Evolutionary conservation across 2,113 vertebrate genomes (phyloP).

Genomic region (Microcebus tavaratra): DNA sequence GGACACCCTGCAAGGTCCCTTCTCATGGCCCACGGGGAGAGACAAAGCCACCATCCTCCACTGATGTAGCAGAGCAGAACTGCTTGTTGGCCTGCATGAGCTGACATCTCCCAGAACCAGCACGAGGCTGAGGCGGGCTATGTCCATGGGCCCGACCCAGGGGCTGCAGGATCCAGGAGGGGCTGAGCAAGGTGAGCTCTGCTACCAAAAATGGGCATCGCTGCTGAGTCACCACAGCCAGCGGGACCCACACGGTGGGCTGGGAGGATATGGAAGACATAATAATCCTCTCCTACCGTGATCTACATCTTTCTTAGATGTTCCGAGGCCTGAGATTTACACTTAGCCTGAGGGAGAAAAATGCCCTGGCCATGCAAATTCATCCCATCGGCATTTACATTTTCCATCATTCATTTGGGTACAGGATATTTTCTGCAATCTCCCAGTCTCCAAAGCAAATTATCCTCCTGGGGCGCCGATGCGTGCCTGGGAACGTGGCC

Average conservation of each 20-base stretch:
- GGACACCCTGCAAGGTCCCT: not conserved
- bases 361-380: not conserved
- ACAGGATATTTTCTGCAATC: not conserved
- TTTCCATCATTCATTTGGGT: not conserved
- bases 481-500: not conserved
- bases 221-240: rapidly evolving
- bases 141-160: not conserved
- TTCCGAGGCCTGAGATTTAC: too few species aligned
- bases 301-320: not conserved
- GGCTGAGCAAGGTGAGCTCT: not conserved
- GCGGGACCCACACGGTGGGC: not conserved
- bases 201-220: not conserved
- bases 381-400: too few species aligned
- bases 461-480: rapidly evolving
- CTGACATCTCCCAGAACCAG: not conserved
- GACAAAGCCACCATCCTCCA: not conserved
- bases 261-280: rapidly evolving
- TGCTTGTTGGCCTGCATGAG: too few species aligned
- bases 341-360: not conserved
- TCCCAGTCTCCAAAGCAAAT: not conserved
- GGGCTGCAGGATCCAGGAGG: not conserved
- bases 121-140: not conserved
- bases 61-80: not conserved
- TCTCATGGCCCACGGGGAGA: not conserved
- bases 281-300: rapidly evolving